Evolutionary conservation across 2,113 vertebrate species (phyloP).

Genomic region (Brachypteracias leptosomus): DNA sequence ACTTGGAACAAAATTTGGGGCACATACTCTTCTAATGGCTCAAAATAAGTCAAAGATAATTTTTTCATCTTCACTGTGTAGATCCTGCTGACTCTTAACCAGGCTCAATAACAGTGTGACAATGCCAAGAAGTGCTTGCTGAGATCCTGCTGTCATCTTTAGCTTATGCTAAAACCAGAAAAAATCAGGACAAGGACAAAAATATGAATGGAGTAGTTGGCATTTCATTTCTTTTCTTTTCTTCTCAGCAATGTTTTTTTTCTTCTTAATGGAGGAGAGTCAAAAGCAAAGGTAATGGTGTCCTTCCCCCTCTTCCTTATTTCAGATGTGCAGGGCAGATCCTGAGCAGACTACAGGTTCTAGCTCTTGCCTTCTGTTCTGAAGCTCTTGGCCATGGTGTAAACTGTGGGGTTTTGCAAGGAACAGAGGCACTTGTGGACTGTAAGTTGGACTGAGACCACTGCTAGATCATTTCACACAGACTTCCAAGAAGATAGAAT

Average conservation of each 20-base stretch:
- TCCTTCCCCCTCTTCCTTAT: neutral
- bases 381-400: neutral
- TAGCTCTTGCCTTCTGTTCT: neutral
- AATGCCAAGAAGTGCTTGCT: neutral
- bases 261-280: neutral
- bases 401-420: neutral
- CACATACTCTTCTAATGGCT: neutral
- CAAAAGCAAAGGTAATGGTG: neutral
- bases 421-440: neutral
- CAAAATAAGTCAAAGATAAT: neutral
- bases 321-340: neutral
- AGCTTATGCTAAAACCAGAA: neutral
- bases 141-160: neutral
- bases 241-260: neutral
- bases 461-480: constrained; percentile 5
- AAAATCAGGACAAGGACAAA: neutral
- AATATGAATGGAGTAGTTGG: neutral
- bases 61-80: neutral
- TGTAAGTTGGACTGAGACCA: neutral
- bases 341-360: neutral
- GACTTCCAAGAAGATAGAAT: constrained; percentile 33
- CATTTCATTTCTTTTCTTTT: neutral
- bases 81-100: neutral
- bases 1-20: neutral
- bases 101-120: neutral